phyloP scores from a whole-genome alignment of 1,140 invertebrate species.

The Sycophila sp. region DNA sequence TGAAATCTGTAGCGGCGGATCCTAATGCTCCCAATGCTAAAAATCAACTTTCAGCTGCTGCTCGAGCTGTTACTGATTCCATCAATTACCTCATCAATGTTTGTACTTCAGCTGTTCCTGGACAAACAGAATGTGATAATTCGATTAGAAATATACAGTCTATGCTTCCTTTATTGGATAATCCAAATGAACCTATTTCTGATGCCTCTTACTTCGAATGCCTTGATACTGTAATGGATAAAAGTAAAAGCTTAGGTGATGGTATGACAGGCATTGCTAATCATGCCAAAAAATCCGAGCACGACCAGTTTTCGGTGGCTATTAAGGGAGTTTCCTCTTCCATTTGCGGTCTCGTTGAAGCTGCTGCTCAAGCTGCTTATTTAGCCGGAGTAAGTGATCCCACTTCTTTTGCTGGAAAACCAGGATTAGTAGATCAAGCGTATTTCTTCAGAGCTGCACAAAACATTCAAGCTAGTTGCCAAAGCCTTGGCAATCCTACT shows the following conservation, averaged over 20 bases:
- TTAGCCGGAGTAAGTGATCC: constrained; percentile 93
- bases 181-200: constrained; percentile 88
- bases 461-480: constrained; percentile 89
- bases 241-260: constrained; percentile 88
- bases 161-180: constrained; percentile 83
- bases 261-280: constrained; percentile 95
- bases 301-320: constrained; percentile 87
- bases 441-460: constrained; percentile 88
- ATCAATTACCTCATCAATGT: constrained; percentile 88
- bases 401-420: constrained; percentile 87
- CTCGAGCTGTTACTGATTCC: constrained; percentile 89
- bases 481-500: constrained; percentile 78
- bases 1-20: constrained; percentile 90
- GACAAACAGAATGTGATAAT: constrained; percentile 96
- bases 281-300: constrained; percentile 87
- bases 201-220: constrained; percentile 94
- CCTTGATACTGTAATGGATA: constrained; percentile 92
- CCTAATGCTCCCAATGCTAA: constrained; percentile 89
- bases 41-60: constrained; percentile 87
- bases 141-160: constrained; percentile 93
- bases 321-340: constrained; percentile 86
- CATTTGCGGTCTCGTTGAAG: constrained; percentile 93
- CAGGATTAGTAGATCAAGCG: constrained; percentile 91
- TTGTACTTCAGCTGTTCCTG: constrained; percentile 78
- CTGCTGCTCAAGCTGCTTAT: constrained; percentile 93